Percentiles rank a stretch among this genome's conserved stretches.
Evolutionary conservation across 2,888 invertebrate species (phyloP).

Genomic region (Bombylius discolor): DNA sequence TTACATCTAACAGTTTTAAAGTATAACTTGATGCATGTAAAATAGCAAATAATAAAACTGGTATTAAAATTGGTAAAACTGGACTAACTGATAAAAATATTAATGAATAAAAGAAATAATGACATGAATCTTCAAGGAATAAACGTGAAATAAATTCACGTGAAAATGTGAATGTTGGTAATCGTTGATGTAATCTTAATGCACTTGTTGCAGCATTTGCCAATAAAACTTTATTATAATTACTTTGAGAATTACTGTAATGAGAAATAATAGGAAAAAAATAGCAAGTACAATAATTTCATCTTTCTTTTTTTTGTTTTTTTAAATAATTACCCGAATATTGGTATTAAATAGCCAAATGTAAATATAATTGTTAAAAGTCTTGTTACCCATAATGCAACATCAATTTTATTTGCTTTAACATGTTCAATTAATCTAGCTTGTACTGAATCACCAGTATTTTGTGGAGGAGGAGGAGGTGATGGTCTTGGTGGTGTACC

Average conservation of each 20-base stretch:
- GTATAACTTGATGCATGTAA: constrained; percentile 90
- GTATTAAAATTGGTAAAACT: constrained; percentile 76
- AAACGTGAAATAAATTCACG: constrained; percentile 70
- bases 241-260: constrained; percentile 59
- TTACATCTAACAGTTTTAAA: constrained; percentile 78
- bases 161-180: constrained; percentile 71
- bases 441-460: constrained; percentile 12
- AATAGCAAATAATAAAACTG: constrained; percentile 81
- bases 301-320: neutral
- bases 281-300: neutral
- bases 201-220: constrained; percentile 93
- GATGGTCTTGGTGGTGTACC: constrained; percentile 15
- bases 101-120: constrained; percentile 89
- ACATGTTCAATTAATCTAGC: constrained; percentile 53
- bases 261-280: constrained; percentile 4
- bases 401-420: constrained; percentile 71
- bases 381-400: constrained; percentile 76
- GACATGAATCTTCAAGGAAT: constrained; percentile 84
- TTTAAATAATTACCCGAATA: constrained; percentile 61
- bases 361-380: constrained; percentile 73
- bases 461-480: constrained; percentile 14
- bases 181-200: constrained; percentile 83
- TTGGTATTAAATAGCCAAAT: constrained; percentile 70
- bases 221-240: constrained; percentile 82
- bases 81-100: constrained; percentile 88